Percentiles rank a stretch among this genome's conserved stretches.
Conservation (phyloP, 1,140 invertebrate species). For the Telenomus remus region DNA sequence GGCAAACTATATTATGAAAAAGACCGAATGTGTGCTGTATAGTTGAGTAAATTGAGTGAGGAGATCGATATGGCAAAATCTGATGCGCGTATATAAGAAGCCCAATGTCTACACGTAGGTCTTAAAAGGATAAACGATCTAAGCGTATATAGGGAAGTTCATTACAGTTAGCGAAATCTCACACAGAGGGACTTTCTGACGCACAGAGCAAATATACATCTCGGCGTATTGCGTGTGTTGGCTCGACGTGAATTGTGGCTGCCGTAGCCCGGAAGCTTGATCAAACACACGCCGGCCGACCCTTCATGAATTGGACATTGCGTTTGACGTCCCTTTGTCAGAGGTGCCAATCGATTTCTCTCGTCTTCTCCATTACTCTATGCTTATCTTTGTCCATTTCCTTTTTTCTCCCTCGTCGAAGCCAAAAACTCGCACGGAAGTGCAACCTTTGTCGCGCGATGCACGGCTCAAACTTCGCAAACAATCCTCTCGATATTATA, state of each 20-base stretch:
- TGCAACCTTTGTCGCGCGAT: slow-evolving; percentile 7
- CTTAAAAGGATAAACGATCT: slow-evolving; percentile 45
- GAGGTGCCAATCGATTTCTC: slow-evolving; percentile 59
- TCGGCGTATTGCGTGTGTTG: slow-evolving; percentile 53
- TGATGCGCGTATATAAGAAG: slow-evolving; percentile 35
- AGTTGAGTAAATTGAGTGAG: no score
- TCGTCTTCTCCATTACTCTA: slow-evolving; percentile 46
- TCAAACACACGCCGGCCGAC: slow-evolving; percentile 58
- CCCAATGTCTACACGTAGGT: slow-evolving; percentile 30
- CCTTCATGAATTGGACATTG: slow-evolving; percentile 60
- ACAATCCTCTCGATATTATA: neutral
- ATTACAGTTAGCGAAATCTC: slow-evolving; percentile 55
- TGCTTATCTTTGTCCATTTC: slow-evolving; percentile 38
- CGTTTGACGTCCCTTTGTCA: slow-evolving; percentile 58
- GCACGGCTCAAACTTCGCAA: neutral
- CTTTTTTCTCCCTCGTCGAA: slow-evolving; percentile 26
- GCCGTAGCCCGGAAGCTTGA: slow-evolving; percentile 56
- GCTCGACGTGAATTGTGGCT: slow-evolving; percentile 53
- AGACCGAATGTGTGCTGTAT: no score
- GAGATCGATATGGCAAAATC: slow-evolving; percentile 15
- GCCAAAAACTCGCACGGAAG: slow-evolving; percentile 20
- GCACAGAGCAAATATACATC: slow-evolving; percentile 55
- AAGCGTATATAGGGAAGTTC: slow-evolving; percentile 43
- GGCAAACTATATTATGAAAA: no score
- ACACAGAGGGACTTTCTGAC: slow-evolving; percentile 52